These are phyloP conservation scores for Lycocorax pyrrhopterus DNA, from an alignment of 2,113 vertebrate species.

Conservation along the genomic window DNA sequence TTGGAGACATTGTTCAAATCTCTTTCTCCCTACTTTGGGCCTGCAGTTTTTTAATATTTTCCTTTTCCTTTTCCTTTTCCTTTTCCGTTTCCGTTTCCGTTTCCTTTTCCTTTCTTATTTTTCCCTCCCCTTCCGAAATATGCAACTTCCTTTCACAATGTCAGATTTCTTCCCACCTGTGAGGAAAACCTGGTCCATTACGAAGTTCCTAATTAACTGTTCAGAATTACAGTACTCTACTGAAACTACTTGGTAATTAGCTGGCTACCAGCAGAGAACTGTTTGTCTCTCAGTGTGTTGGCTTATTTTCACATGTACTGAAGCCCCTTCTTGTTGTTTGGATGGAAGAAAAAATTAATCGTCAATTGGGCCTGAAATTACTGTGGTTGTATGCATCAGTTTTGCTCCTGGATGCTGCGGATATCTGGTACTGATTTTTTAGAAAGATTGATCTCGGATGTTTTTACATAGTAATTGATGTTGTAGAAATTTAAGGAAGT, in stretches of 20 bases:
- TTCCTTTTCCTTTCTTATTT: no score
- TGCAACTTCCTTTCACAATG: not conserved
- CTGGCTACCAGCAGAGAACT: not conserved
- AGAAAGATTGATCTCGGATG: not conserved
- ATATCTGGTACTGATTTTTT: not conserved
- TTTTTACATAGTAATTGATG: not conserved
- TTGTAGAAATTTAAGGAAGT: not conserved
- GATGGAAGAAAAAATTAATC: not conserved
- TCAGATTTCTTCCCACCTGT: not conserved
- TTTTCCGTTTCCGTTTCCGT: not conserved
- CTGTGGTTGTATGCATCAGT: not conserved
- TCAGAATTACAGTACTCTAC: not conserved
- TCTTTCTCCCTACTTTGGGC: not conserved
- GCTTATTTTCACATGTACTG: not conserved
- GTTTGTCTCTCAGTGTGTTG: not conserved
- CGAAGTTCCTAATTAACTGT: not conserved
- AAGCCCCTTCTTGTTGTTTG: not conserved
- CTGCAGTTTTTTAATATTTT: not conserved
- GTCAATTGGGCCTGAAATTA: not conserved
- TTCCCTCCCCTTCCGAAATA: no score
- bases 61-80: no score
- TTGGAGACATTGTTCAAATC: not conserved
- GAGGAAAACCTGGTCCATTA: not conserved
- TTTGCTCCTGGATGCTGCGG: not conserved
- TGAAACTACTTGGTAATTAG: not conserved